Percentiles rank a stretch among this genome's conserved stretches.
Conservation (phyloP, 1,140 invertebrate species). For the Coenobita brevimanus region DNA sequence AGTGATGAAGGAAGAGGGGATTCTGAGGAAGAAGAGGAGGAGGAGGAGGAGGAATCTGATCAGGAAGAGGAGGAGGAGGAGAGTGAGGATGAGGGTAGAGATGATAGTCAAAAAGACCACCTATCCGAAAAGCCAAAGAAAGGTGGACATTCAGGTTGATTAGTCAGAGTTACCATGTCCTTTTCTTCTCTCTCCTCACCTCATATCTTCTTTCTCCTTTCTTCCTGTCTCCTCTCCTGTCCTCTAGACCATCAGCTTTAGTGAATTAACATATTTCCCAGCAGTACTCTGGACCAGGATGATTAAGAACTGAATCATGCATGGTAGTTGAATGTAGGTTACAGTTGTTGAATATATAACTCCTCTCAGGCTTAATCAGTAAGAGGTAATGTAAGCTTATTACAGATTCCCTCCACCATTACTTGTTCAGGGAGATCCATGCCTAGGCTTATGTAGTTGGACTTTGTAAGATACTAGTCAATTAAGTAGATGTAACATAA, state of each 20-base stretch:
- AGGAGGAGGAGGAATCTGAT: constrained; percentile 23
- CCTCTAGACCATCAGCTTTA: background rate
- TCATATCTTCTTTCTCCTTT: background rate
- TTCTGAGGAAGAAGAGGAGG: background rate
- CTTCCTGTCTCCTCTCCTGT: background rate
- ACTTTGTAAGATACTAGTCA: no score
- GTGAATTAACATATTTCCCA: no score
- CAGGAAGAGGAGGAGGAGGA: background rate
- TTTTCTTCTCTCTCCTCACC: background rate
- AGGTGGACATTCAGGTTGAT: background rate
- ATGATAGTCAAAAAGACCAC: background rate
- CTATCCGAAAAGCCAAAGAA: background rate
- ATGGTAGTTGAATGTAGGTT: no score
- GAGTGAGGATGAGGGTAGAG: background rate
- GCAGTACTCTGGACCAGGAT: no score
- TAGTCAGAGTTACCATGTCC: background rate
- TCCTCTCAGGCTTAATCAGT: no score
- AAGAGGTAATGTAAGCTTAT: no score
- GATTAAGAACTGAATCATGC: no score
- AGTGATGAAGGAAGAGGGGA: background rate
- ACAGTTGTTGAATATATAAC: no score
- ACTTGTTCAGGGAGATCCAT: no score
- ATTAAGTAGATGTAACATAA: no score
- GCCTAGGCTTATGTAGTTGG: no score
- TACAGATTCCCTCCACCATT: no score